Evolutionary conservation across 2,797 vertebrate species (phyloP).

Genomic region (Gadopsis bispinosus): DNA sequence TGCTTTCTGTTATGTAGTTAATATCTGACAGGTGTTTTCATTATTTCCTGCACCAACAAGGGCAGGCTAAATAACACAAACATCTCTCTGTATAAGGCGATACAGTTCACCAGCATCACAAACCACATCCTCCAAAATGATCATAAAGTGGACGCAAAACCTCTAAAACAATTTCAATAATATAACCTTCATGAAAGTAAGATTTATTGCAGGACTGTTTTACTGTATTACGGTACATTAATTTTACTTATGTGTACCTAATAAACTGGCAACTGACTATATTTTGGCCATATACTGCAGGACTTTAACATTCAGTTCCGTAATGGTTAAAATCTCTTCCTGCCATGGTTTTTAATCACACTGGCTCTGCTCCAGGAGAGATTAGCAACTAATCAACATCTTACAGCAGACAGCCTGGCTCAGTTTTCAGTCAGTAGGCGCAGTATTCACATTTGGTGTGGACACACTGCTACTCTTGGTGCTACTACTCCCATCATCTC

Average conservation of each 20-base stretch:
- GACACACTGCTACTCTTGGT: slow-evolving; percentile 24
- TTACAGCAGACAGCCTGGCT: slow-evolving; percentile 43
- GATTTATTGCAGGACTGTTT: not conserved
- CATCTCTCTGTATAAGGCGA: not conserved
- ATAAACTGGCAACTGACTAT: not conserved
- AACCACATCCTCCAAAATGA: not conserved
- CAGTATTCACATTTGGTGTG: slow-evolving; percentile 17
- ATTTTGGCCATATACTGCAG: slow-evolving; percentile 8
- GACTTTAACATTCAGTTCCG: slow-evolving; percentile 22
- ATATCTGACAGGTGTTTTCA: not conserved
- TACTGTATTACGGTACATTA: not conserved
- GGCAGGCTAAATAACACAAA: no score
- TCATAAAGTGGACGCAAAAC: not conserved
- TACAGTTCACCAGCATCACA: not conserved
- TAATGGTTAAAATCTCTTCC: slow-evolving; percentile 28
- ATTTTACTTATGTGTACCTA: not conserved
- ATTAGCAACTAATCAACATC: slow-evolving; percentile 61
- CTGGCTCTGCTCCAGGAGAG: slow-evolving; percentile 37
- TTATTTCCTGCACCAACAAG: not conserved
- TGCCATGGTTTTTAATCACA: slow-evolving; percentile 38
- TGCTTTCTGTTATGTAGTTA: not conserved
- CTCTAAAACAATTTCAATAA: not conserved
- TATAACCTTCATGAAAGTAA: not conserved
- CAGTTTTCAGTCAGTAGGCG: slow-evolving; percentile 32
- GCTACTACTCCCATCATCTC: slow-evolving; percentile 1